phyloP scores from a whole-genome alignment of 1,140 invertebrate genomes.

The Neomicropteryx cornuta region DNA sequence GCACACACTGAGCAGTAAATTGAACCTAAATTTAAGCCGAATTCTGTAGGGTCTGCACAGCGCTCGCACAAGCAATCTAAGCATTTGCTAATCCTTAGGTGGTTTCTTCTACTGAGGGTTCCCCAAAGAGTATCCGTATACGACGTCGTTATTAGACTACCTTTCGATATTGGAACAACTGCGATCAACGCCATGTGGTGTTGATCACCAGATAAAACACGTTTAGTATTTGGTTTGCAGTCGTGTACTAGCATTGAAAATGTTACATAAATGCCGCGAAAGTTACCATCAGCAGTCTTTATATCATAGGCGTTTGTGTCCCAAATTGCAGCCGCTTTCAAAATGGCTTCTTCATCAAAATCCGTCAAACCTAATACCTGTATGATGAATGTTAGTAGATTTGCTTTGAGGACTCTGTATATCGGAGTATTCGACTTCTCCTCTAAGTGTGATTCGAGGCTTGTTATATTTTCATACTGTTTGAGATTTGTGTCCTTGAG shows the following conservation, averaged over 20 bases:
- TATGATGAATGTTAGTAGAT: constrained; percentile 47
- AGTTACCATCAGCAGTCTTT: constrained; percentile 31
- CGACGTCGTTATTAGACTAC: constrained; percentile 48
- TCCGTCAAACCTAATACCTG: constrained; percentile 41
- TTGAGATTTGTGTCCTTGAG: constrained; percentile 40
- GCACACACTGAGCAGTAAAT: constrained; percentile 49
- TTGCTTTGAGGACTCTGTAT: constrained; percentile 44
- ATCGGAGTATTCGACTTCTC: constrained; percentile 43
- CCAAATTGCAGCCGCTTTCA: constrained; percentile 52
- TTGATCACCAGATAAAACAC: constrained; percentile 44
- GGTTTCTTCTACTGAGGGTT: constrained; percentile 47
- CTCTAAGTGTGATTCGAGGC: constrained; percentile 48
- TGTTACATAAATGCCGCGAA: constrained; percentile 47
- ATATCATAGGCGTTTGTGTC: constrained; percentile 57
- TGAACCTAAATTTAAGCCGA: constrained; percentile 48
- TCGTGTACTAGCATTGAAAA: constrained; percentile 52
- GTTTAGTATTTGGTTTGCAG: constrained; percentile 51
- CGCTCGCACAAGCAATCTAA: constrained; percentile 51
- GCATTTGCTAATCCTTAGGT: constrained; percentile 50
- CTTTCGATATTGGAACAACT: constrained; percentile 49
- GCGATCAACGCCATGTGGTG: constrained; percentile 44
- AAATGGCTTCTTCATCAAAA: constrained; percentile 44
- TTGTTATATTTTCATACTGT: constrained; percentile 41
- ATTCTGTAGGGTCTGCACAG: constrained; percentile 51
- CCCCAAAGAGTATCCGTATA: constrained; percentile 57